A percentile compares a stretch with the other conserved stretches of the same genome.
These are phyloP conservation scores for Caenorhabditis sp. DNA, from an alignment of 2,888 invertebrate species.

Conservation along the genomic window DNA sequence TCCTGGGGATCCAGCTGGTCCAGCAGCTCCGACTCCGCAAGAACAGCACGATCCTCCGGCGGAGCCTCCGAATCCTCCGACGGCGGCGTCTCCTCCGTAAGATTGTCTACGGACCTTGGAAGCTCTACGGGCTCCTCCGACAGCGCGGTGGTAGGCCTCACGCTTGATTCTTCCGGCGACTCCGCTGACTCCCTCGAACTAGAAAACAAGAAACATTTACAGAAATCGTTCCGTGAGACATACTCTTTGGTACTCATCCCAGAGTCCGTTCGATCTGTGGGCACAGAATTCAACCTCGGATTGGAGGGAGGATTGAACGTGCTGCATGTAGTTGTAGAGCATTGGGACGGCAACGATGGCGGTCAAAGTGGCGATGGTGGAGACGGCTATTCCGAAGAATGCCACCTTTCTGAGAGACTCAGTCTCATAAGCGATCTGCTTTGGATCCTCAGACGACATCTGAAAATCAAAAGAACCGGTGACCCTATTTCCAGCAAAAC, in stretches of 20 bases:
- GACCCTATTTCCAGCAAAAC: not conserved
- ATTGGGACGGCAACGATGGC: slow-evolving; percentile 77
- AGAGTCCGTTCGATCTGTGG: slow-evolving; percentile 75
- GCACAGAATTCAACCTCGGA: slow-evolving; percentile 76
- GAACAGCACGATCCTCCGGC: slow-evolving; percentile 67
- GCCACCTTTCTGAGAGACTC: slow-evolving; percentile 72
- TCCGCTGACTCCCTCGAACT: slow-evolving; percentile 67
- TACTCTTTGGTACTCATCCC: slow-evolving; percentile 75
- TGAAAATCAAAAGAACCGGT: slow-evolving; percentile 28
- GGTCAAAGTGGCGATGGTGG: slow-evolving; percentile 76
- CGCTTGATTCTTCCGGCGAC: slow-evolving; percentile 68
- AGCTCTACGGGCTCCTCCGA: slow-evolving; percentile 48
- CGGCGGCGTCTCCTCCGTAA: slow-evolving; percentile 61
- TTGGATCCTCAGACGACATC: slow-evolving; percentile 71
- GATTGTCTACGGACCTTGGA: slow-evolving; percentile 63
- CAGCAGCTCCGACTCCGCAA: slow-evolving; percentile 70
- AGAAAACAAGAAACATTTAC: slow-evolving; percentile 8
- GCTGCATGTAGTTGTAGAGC: slow-evolving; percentile 79
- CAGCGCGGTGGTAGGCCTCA: slow-evolving; percentile 57
- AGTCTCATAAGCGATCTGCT: slow-evolving; percentile 68
- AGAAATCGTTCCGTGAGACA: slow-evolving; percentile 1
- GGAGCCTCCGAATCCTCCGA: slow-evolving; percentile 59
- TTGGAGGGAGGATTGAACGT: slow-evolving; percentile 75
- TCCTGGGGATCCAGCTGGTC: slow-evolving; percentile 72
- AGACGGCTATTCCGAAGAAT: slow-evolving; percentile 76